Conservation (phyloP, 1,140 invertebrate genomes). For the Palaemon carinicauda region DNA sequence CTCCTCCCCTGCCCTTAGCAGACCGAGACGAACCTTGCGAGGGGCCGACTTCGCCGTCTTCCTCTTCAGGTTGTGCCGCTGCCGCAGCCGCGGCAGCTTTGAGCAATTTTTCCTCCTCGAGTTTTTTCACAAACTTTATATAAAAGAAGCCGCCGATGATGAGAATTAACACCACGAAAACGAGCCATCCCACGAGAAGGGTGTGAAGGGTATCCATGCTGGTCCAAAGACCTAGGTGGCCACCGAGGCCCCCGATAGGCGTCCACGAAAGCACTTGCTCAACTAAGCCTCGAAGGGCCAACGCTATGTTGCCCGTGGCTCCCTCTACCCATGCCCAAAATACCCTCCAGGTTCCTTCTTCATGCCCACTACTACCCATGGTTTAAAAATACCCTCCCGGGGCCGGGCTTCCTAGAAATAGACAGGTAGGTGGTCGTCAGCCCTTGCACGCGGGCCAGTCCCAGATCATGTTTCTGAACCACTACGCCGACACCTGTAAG, state of each 20-base stretch:
- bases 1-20: background rate
- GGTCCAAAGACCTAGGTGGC: constrained; percentile 16
- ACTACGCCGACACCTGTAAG: background rate
- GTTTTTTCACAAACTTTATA: constrained; percentile 31
- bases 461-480: constrained; percentile 50
- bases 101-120: background rate
- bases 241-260: constrained; percentile 22
- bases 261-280: constrained; percentile 53
- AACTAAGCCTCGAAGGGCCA: constrained; percentile 36
- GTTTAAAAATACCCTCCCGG: constrained; percentile 39
- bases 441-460: constrained; percentile 45
- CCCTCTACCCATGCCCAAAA: constrained; percentile 55
- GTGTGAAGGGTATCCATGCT: constrained; percentile 55
- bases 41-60: background rate
- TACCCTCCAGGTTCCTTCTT: constrained; percentile 35
- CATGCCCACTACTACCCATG: constrained; percentile 54
- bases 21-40: too few species aligned
- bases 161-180: constrained; percentile 39
- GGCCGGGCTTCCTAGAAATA: constrained; percentile 44
- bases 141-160: constrained; percentile 42
- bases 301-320: constrained; percentile 49
- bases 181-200: constrained; percentile 48
- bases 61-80: background rate
- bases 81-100: background rate
- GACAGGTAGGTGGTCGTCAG: constrained; percentile 51